These are phyloP conservation scores for Rhamnusium bicolor DNA, from an alignment of 2,888 invertebrate genomes.

Conservation along the genomic window DNA sequence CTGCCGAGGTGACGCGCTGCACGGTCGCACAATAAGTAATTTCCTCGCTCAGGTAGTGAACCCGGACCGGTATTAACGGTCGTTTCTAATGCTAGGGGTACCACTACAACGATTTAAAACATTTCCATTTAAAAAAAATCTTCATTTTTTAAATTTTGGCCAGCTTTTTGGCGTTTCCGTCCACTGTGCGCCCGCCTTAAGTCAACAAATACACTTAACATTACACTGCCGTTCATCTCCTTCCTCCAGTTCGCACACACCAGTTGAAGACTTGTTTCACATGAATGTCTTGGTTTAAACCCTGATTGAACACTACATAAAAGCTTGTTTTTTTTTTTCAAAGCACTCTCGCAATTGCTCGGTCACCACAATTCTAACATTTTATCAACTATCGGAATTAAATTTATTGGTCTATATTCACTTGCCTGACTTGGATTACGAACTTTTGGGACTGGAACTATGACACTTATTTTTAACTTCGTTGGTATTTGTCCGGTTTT, in stretches of 20 bases:
- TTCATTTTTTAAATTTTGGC: too few species aligned
- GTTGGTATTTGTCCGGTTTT: neutral
- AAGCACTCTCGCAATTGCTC: neutral
- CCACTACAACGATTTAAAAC: too few species aligned
- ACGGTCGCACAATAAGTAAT: too few species aligned
- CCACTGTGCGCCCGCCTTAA: neutral
- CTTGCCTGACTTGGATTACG: neutral
- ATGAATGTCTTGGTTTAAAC: neutral
- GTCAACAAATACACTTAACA: neutral
- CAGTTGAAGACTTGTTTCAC: neutral
- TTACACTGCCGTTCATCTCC: neutral
- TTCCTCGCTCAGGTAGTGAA: too few species aligned
- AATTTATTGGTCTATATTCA: neutral
- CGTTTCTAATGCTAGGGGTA: too few species aligned
- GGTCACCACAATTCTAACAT: neutral
- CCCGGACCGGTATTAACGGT: too few species aligned
- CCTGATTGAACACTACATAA: neutral
- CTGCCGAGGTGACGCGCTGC: too few species aligned
- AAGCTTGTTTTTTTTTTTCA: neutral
- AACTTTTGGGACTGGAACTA: neutral
- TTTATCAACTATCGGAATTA: neutral
- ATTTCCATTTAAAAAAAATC: too few species aligned
- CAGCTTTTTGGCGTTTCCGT: too few species aligned
- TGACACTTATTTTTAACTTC: neutral
- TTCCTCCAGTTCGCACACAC: neutral